Evolutionary conservation across 2,888 invertebrate species (phyloP).

Genomic region (Meiosimyza decipiens): DNA sequence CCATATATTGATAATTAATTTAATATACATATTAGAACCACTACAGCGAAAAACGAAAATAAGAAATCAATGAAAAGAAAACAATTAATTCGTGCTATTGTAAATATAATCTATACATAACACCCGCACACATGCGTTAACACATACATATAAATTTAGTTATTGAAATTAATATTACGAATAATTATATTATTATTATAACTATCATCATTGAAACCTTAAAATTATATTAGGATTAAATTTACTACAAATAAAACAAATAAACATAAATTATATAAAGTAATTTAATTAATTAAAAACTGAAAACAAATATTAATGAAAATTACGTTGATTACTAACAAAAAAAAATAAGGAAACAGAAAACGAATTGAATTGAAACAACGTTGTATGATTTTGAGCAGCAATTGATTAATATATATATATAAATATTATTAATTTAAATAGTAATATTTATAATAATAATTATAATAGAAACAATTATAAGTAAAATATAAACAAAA

Average conservation of each 20-base stretch:
- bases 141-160: slow-evolving; percentile 28
- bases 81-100: slow-evolving; percentile 44
- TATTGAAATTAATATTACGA: slow-evolving; percentile 34
- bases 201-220: not conserved
- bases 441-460: slow-evolving; percentile 29
- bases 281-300: slow-evolving; percentile 35
- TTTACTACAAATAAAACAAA: slow-evolving; percentile 3
- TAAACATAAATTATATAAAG: slow-evolving; percentile 2
- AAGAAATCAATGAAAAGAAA: slow-evolving; percentile 15
- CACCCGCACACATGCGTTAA: slow-evolving; percentile 33
- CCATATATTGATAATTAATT: slow-evolving; percentile 43
- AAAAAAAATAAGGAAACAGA: slow-evolving; percentile 40
- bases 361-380: slow-evolving; percentile 59
- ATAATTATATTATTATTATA: slow-evolving; percentile 52
- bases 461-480: slow-evolving; percentile 33
- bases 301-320: slow-evolving; percentile 38
- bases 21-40: slow-evolving; percentile 41
- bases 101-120: slow-evolving; percentile 50
- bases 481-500: slow-evolving; percentile 51
- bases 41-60: slow-evolving; percentile 9
- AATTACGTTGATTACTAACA: slow-evolving; percentile 41
- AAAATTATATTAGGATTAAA: not conserved
- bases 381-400: slow-evolving; percentile 67
- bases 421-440: slow-evolving; percentile 34
- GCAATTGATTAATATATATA: slow-evolving; percentile 55